phyloP scores from a whole-genome alignment of 2,113 vertebrate genomes.

The Bubo blakistoni region DNA sequence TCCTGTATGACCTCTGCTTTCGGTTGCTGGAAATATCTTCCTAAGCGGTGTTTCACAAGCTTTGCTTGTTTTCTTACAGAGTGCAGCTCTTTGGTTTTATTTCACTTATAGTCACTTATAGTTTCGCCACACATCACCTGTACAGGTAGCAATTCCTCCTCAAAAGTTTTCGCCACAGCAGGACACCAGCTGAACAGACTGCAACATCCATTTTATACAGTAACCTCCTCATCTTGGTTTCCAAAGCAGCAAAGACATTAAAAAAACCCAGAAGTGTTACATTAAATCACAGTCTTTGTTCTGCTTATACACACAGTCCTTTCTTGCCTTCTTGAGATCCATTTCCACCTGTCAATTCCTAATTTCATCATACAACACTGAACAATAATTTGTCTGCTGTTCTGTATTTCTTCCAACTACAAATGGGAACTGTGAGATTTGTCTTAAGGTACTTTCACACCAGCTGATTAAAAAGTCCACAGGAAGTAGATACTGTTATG shows the following conservation, averaged over 20 bases:
- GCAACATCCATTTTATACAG: not conserved
- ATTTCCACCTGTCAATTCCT: not conserved
- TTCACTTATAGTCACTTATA: not conserved
- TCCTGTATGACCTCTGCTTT: not conserved
- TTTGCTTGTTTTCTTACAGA: not conserved
- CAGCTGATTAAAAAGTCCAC: not conserved
- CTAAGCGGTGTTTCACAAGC: not conserved
- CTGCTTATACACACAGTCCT: accelerated
- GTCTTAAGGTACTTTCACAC: not conserved
- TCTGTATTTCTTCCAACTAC: not conserved
- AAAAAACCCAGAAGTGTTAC: not conserved
- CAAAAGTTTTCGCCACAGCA: not conserved
- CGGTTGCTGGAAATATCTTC: not conserved
- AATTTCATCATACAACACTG: not conserved
- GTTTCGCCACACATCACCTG: not conserved
- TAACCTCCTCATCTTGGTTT: not conserved
- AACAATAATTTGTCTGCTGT: not conserved
- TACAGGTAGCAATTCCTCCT: not conserved
- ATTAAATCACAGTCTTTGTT: not conserved
- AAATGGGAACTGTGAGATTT: not conserved
- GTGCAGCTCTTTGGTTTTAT: not conserved
- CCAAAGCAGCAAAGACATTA: not conserved
- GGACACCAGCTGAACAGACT: not conserved
- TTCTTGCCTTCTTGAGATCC: not conserved
- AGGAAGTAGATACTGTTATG: not conserved